phyloP scores from a whole-genome alignment of 2,797 vertebrate genomes.

The Sitta carolinensis region DNA sequence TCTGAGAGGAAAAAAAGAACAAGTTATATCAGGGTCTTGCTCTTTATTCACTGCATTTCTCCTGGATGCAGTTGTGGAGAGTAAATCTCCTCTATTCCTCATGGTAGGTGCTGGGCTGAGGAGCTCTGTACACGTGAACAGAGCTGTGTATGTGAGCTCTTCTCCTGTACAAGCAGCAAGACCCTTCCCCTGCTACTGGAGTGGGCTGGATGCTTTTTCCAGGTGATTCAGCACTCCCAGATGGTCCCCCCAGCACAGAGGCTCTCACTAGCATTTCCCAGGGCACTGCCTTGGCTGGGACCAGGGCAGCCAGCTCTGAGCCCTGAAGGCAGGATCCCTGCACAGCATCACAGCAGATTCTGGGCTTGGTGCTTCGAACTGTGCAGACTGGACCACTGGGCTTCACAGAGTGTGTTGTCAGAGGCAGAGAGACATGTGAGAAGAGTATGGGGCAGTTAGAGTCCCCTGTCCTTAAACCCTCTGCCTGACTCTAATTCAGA shows the following conservation, averaged over 20 bases:
- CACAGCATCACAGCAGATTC: neutral
- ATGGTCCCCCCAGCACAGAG: neutral
- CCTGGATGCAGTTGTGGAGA: neutral
- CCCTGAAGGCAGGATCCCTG: neutral
- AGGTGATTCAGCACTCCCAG: neutral
- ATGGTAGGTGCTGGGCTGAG: neutral
- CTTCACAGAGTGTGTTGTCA: neutral
- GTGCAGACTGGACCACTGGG: neutral
- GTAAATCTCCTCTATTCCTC: neutral
- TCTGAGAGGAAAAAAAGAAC: neutral
- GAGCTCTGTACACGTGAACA: neutral
- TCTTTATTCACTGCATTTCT: neutral
- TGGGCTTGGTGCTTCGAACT: neutral
- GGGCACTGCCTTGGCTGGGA: neutral
- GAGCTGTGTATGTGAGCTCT: accelerated
- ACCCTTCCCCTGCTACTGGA: neutral
- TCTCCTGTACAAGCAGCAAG: neutral
- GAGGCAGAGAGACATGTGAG: neutral
- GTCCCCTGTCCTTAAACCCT: neutral
- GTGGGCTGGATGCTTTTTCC: neutral
- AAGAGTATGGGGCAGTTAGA: neutral
- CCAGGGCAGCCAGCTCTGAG: neutral
- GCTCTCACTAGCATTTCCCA: neutral
- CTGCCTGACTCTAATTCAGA: neutral
- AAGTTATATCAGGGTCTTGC: neutral